These are phyloP conservation scores for Balaenoptera acutorostrata DNA, from an alignment of 2,113 vertebrate species.

Conservation along the genomic window DNA sequence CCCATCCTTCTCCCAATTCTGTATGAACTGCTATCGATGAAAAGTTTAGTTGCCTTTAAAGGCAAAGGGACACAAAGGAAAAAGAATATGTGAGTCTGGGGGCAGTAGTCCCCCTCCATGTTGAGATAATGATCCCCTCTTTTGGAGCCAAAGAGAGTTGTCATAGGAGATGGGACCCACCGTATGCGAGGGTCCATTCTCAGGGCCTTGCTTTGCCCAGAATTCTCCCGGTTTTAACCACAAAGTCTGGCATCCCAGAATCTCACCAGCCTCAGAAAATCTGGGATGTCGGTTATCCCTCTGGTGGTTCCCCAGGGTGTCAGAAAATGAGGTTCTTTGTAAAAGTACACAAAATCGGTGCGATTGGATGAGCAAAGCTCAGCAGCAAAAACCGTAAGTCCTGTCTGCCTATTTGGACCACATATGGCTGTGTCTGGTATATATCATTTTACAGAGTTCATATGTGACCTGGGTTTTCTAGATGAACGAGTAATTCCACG, in stretches of 20 bases:
- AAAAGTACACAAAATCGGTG: neutral
- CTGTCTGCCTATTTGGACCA: neutral
- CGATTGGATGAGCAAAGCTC: too few relatives aligned
- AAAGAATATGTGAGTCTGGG: too few relatives aligned
- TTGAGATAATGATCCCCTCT: neutral
- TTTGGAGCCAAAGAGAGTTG: too few relatives aligned
- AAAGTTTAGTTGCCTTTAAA: too few relatives aligned
- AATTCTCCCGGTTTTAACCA: neutral
- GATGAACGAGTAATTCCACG: neutral
- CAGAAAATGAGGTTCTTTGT: neutral
- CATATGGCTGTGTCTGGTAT: neutral
- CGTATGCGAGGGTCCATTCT: neutral
- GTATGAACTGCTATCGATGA: too few relatives aligned
- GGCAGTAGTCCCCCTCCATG: too few relatives aligned
- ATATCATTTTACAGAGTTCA: too few relatives aligned
- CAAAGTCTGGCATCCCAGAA: neutral
- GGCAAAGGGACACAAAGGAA: too few relatives aligned
- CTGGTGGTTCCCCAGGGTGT: neutral
- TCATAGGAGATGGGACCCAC: too few relatives aligned
- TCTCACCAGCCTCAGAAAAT: neutral
- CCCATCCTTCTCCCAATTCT: neutral
- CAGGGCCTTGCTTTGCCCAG: too few relatives aligned
- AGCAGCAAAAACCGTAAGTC: accelerated
- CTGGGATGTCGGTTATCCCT: neutral
- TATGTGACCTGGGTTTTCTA: neutral